These are phyloP conservation scores for Pelecanus crispus DNA, from an alignment of 2,113 vertebrate genomes.

Conservation along the genomic window DNA sequence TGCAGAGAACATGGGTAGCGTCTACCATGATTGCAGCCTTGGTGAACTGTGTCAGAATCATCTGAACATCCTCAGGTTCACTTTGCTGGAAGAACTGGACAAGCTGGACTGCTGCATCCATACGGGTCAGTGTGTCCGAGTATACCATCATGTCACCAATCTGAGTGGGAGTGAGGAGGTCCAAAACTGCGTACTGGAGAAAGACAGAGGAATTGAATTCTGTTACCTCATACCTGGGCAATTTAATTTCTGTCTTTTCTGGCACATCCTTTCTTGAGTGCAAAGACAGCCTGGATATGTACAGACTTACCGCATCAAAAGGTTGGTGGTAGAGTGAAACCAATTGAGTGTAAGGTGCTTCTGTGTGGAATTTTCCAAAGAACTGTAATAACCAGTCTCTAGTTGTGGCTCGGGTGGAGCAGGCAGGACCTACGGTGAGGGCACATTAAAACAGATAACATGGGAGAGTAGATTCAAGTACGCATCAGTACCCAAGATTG, in stretches of 20 bases:
- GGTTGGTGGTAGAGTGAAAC: background rate
- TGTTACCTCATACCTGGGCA: background rate
- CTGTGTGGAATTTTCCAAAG: background rate
- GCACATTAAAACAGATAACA: background rate
- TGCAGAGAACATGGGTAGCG: too few species aligned
- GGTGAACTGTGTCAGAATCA: background rate
- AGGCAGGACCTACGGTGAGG: background rate
- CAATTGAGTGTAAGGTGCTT: background rate
- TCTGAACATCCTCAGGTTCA: background rate
- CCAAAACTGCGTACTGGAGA: background rate
- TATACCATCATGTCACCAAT: slow-evolving; percentile 8
- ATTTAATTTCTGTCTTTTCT: background rate
- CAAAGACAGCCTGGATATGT: background rate
- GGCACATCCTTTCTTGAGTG: background rate
- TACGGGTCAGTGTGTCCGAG: background rate
- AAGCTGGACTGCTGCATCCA: background rate
- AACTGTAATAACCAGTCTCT: background rate
- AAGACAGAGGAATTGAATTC: background rate
- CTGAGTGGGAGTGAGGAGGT: background rate
- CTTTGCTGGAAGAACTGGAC: background rate
- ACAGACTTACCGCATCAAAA: slow-evolving; percentile 28
- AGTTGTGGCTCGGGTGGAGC: background rate
- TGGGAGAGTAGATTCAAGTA: background rate
- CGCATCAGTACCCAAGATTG: background rate
- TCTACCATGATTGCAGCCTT: background rate